Evolutionary conservation across 2,888 invertebrate genomes (phyloP), one percentile per base, ranked within the genome.

Genomic region (Ecliptopera silaceata): DNA sequence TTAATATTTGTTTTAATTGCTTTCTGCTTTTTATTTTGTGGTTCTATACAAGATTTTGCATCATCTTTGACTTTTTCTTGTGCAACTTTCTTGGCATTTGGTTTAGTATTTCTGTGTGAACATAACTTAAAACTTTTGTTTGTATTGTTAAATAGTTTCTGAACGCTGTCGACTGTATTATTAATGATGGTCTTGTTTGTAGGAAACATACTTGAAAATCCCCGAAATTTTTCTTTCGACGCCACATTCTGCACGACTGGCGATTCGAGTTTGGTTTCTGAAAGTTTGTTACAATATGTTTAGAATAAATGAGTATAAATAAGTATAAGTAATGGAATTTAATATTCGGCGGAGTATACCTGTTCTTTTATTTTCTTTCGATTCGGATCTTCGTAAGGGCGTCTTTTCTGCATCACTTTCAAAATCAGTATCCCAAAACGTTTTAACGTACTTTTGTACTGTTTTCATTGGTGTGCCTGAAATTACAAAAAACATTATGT

Each of bases 351-450:
- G 15, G 15, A 36, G 15, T 15, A 15, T 60, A 63, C 64, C 69
- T 68, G 52, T 55, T 51, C 43, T 65, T 34, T 60, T 53, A 55
- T 66, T 68, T 60, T 68, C 60, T 41, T 66, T 68, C 4, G 56
- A n/a, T 43, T 55, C 60, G 39, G 41, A 60, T 51, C 53, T 70
- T 20, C 63, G 59, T n/a, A 55, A 29, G 46, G 61, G 59, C 4
- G 31, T 50, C 4, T 31, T 39, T 52, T 86, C 87, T 3, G 68
- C 65, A 59, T 88, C 88, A 77, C 82, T 88, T 66, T 88, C 88
- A 44, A 71, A 72, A 65, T 88, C 88, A 17, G 81, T 84, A 41
- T 85, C 84, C 88, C 86, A 87, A 70, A 86, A 88, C 10, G 75
- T 71, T 66, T 77, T 84, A 0, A 70, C 73, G 56, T 68, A 68